Conservation (phyloP, 2,888 invertebrate species). For the Caenorhabditis japonica region DNA sequence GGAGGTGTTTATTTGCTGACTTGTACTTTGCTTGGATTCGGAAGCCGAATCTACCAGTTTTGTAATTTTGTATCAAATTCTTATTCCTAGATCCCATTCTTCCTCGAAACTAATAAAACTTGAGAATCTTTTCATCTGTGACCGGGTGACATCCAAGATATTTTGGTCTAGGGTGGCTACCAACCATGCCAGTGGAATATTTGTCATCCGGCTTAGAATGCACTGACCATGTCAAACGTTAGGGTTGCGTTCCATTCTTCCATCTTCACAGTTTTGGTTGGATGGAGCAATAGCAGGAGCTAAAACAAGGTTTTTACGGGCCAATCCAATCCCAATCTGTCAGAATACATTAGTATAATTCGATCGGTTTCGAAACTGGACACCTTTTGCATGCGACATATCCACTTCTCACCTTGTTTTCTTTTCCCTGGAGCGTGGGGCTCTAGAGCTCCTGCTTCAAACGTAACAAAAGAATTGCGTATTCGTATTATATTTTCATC, state of each 20-base stretch:
- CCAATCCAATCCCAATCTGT: no score
- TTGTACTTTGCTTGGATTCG: not conserved
- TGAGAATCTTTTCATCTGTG: constrained; percentile 37
- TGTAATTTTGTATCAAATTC: no score
- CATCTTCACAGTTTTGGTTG: no score
- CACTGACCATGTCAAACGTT: constrained; percentile 43
- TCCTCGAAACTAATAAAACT: no score
- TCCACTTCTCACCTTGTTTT: constrained; percentile 51
- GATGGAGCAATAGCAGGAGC: no score
- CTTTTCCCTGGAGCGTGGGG: constrained; percentile 10
- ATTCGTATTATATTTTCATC: not conserved
- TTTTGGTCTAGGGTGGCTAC: not conserved
- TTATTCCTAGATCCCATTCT: no score
- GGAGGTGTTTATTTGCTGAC: constrained; percentile 7
- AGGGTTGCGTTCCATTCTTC: not conserved
- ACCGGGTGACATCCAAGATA: constrained; percentile 3
- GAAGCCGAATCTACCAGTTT: no score
- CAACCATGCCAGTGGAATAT: constrained; percentile 25
- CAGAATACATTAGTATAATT: constrained; percentile 42
- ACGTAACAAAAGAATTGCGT: not conserved
- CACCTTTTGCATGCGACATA: constrained; percentile 41
- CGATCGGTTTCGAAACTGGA: constrained; percentile 43
- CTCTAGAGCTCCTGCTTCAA: not conserved
- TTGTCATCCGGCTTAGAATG: constrained; percentile 41
- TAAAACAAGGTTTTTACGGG: no score